Conservation (phyloP, 2,888 invertebrate genomes). For the Frankliniella fusca region DNA sequence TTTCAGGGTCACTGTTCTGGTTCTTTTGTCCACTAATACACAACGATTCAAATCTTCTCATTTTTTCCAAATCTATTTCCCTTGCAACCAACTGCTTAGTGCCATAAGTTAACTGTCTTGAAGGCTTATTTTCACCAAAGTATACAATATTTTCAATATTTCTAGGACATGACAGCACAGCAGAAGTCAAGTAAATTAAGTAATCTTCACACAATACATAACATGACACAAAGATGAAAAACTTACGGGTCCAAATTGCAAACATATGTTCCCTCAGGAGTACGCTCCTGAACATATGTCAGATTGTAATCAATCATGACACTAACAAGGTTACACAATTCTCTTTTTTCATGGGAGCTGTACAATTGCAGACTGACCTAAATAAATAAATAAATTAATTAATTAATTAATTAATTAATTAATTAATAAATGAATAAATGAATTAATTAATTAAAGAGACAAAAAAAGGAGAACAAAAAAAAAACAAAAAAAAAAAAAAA, state of each 20-base stretch:
- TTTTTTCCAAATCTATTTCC: constrained; percentile 75
- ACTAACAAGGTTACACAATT: constrained; percentile 66
- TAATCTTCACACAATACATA: not conserved
- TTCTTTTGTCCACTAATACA: not conserved
- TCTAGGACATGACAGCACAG: constrained; percentile 43
- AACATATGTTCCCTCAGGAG: constrained; percentile 70
- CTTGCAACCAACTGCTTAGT: constrained; percentile 75
- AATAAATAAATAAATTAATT: constrained; percentile 34
- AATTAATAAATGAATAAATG: constrained; percentile 23
- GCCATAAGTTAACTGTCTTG: constrained; percentile 57
- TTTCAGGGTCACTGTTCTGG: constrained; percentile 36
- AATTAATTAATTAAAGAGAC: too few species aligned
- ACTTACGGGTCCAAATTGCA: constrained; percentile 67
- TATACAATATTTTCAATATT: constrained; percentile 65
- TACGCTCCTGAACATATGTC: constrained; percentile 74
- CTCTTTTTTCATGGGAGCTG: constrained; percentile 65
- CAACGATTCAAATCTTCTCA: constrained; percentile 54
- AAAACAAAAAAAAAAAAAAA: constrained; percentile 27
- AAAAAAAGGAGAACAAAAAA: constrained; percentile 27
- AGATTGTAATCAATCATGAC: constrained; percentile 88
- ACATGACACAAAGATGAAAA: not conserved
- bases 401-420: constrained; percentile 43
- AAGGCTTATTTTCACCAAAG: constrained; percentile 45
- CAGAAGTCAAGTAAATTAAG: not conserved
- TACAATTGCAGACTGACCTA: constrained; percentile 66